phyloP scores from a whole-genome alignment of 2,113 vertebrate species.

The Syngnathoides biaculeatus region DNA sequence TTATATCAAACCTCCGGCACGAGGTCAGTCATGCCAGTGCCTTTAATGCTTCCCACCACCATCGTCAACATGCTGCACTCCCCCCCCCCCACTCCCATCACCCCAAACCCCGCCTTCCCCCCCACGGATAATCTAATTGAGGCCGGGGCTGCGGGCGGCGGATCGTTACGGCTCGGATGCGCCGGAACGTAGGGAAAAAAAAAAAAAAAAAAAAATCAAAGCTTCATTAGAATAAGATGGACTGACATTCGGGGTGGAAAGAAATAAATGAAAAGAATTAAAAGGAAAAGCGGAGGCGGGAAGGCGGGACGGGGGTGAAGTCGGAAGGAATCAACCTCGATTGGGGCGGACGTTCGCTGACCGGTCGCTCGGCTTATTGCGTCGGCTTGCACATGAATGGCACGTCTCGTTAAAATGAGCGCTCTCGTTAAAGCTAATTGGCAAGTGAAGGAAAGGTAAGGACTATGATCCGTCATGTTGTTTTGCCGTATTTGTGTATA shows the following conservation, averaged over 20 bases:
- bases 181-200: constrained; percentile 46
- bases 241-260: constrained; percentile 39
- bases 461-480: neutral
- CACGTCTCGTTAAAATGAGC: constrained; percentile 77
- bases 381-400: constrained; percentile 6
- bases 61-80: constrained; percentile 13
- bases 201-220: constrained; percentile 46
- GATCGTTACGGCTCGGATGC: constrained; percentile 51
- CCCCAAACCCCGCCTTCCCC: constrained; percentile 22
- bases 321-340: constrained; percentile 50
- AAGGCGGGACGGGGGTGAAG: constrained; percentile 1
- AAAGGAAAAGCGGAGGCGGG: constrained; percentile 14
- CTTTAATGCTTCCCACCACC: constrained; percentile 16
- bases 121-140: constrained; percentile 60
- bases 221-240: constrained; percentile 66
- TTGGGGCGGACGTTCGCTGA: constrained; percentile 46
- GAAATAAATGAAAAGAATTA: constrained; percentile 32
- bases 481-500: too few relatives aligned
- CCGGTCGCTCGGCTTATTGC: constrained; percentile 5
- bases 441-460: constrained; percentile 65
- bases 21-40: constrained; percentile 41
- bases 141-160: constrained; percentile 53
- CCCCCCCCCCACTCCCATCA: neutral
- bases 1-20: constrained; percentile 66
- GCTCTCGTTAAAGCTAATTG: constrained; percentile 77